Conservation (phyloP, 2,797 vertebrate genomes). For the Prionace glauca region DNA sequence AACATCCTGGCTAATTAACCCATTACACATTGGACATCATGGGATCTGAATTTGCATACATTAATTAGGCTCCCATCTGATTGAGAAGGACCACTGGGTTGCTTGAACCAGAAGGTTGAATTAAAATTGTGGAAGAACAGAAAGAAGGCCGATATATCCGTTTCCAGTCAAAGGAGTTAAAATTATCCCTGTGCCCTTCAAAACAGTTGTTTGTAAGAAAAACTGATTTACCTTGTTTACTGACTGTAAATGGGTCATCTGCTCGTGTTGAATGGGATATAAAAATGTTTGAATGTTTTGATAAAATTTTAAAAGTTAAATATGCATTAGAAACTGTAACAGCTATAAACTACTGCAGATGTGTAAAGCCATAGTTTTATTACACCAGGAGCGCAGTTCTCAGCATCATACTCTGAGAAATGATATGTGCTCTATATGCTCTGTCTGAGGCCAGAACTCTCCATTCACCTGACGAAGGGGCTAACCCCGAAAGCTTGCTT, state of each 20-base stretch:
- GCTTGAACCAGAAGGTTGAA: not conserved
- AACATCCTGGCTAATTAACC: too few relatives aligned
- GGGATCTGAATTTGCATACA: not conserved
- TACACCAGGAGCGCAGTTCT: not conserved
- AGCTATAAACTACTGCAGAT: not conserved
- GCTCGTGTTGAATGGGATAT: not conserved
- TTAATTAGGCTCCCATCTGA: not conserved
- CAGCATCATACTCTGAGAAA: not conserved
- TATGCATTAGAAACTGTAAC: not conserved
- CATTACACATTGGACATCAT: not conserved
- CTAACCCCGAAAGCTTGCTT: too few relatives aligned
- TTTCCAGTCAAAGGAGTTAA: not conserved
- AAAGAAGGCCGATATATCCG: not conserved
- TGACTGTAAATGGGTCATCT: not conserved
- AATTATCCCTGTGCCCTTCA: not conserved
- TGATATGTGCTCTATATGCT: too few relatives aligned
- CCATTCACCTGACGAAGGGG: too few relatives aligned
- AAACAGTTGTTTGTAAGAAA: not conserved
- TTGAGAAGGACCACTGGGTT: not conserved
- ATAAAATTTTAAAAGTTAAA: not conserved
- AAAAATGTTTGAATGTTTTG: not conserved
- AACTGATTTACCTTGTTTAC: not conserved
- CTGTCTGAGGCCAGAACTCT: too few relatives aligned
- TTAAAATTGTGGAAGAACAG: not conserved
- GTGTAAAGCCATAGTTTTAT: not conserved